Percentiles rank a stretch among this genome's conserved stretches.
phyloP scores from a whole-genome alignment of 2,113 vertebrate species.

The Syngnathus floridae region DNA sequence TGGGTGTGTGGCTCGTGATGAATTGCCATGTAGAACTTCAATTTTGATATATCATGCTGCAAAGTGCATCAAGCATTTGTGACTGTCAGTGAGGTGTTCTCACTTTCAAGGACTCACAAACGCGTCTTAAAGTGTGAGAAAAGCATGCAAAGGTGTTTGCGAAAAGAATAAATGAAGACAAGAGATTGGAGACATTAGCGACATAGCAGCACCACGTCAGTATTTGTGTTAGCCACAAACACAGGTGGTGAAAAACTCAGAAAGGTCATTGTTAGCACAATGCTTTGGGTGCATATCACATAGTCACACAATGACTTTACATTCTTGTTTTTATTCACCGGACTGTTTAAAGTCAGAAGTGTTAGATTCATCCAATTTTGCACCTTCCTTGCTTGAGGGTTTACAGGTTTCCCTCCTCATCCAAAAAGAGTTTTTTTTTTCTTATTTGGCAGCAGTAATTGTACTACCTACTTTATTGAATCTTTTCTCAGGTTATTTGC shows the following conservation, averaged over 20 bases:
- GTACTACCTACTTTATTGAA: not conserved
- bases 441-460: not conserved
- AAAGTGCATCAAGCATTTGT: constrained; percentile 19
- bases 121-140: not conserved
- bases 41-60: not conserved
- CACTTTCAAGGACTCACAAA: not conserved
- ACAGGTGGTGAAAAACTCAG: not conserved
- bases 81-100: not conserved
- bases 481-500: constrained; percentile 5
- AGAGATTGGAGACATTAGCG: not conserved
- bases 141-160: not conserved
- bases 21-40: constrained; percentile 31
- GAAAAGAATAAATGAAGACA: not conserved
- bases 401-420: not conserved
- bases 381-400: not conserved
- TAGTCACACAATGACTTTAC: not conserved
- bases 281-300: not conserved
- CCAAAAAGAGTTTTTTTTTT: not conserved
- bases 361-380: not conserved
- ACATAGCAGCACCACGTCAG: not conserved
- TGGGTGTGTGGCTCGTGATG: constrained; percentile 46
- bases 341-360: not conserved
- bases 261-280: not conserved
- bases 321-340: not conserved
- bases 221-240: not conserved